A percentile compares a stretch with the other conserved stretches of the same genome.
These are phyloP conservation scores for Cheirogaleus major DNA, from an alignment of 2,797 vertebrate genomes.

Conservation along the genomic window DNA sequence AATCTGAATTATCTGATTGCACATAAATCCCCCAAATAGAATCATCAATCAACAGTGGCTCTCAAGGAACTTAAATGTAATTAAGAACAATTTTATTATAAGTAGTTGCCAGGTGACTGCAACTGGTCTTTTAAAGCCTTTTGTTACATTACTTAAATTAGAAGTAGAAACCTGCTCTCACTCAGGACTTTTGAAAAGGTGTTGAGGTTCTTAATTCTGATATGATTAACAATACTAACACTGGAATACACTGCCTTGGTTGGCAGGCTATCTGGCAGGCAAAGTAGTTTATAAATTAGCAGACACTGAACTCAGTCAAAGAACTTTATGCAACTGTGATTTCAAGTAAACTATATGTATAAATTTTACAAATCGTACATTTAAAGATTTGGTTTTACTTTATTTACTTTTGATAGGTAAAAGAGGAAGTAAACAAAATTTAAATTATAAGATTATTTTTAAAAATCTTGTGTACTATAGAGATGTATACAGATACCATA, in stretches of 20 bases:
- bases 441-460: conserved; percentile 3
- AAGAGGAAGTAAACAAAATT: background rate
- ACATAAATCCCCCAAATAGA: conserved; percentile 19
- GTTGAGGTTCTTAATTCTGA: background rate
- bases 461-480: background rate
- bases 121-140: background rate
- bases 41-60: background rate
- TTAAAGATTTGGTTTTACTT: background rate
- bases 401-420: background rate
- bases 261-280: background rate
- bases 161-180: background rate
- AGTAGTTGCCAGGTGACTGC: background rate
- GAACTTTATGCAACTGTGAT: background rate
- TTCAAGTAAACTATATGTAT: background rate
- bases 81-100: background rate
- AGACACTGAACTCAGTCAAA: background rate
- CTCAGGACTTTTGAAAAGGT: background rate
- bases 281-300: background rate
- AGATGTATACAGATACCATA: background rate
- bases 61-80: background rate
- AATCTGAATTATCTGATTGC: background rate
- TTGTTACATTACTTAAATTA: conserved; percentile 14
- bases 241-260: background rate
- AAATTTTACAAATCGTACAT: conserved; percentile 6
- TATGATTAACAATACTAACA: background rate